These are phyloP conservation scores for Halocynthia aurantium DNA, from an alignment of 23 tunicate genomes.

Conservation along the genomic window DNA sequence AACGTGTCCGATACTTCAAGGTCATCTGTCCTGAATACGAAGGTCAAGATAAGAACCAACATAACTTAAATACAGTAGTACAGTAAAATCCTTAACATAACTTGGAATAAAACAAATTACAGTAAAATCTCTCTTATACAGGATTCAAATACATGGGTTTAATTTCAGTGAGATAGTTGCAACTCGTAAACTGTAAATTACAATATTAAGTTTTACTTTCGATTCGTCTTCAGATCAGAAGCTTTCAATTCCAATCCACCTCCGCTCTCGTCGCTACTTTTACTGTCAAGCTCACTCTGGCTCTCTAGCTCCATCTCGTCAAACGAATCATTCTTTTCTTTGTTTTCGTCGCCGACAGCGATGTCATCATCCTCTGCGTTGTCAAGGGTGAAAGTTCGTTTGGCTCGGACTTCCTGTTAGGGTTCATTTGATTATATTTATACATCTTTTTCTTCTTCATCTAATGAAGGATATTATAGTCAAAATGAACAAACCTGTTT, in stretches of 20 bases:
- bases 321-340: conserved; percentile 18
- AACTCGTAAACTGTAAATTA: too few species aligned
- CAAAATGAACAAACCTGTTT: conserved; percentile 25
- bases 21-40: conserved; percentile 45
- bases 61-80: neutral
- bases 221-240: conserved; percentile 70
- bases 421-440: neutral
- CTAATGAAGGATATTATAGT: neutral
- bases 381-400: neutral
- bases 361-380: conserved; percentile 5
- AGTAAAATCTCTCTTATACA: neutral
- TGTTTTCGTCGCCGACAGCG: neutral
- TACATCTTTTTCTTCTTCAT: neutral
- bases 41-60: neutral
- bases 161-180: neutral
- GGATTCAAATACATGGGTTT: neutral
- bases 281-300: conserved; percentile 96
- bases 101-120: neutral
- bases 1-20: conserved; percentile 55
- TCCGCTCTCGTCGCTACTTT: conserved; percentile 74
- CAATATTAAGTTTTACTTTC: neutral
- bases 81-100: neutral
- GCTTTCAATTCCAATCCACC: conserved; percentile 61
- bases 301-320: conserved; percentile 96
- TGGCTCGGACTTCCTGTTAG: neutral